Percentiles rank a stretch among this genome's conserved stretches.
Conservation (phyloP, 2,888 invertebrate genomes). For the Lysandra coridon region DNA sequence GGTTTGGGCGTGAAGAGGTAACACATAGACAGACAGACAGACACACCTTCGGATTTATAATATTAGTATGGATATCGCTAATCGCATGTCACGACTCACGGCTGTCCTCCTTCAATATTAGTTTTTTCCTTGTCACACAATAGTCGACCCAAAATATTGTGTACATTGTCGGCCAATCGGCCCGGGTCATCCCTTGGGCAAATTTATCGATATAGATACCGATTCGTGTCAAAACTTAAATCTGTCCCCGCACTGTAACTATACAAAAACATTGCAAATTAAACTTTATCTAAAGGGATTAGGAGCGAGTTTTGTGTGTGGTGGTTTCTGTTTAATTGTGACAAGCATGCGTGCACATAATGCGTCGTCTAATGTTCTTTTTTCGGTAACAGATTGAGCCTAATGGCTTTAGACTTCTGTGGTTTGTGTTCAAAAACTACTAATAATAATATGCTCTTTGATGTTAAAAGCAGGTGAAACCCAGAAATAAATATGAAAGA, state of each 20-base stretch:
- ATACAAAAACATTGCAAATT: conserved; percentile 25
- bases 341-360: conserved; percentile 43
- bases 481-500: conserved; percentile 22
- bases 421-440: conserved; percentile 34
- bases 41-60: not conserved
- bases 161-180: conserved; percentile 40
- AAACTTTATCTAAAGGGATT: not conserved
- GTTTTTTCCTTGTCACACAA: conserved; percentile 6
- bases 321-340: conserved; percentile 42
- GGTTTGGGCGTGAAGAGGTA: not conserved
- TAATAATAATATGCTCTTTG: conserved; percentile 27
- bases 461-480: conserved; percentile 8
- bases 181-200: conserved; percentile 40
- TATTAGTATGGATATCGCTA: not conserved
- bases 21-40: too few relatives aligned
- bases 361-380: conserved; percentile 42
- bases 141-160: conserved; percentile 25
- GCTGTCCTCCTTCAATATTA: conserved; percentile 23
- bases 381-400: conserved; percentile 39
- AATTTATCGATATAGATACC: conserved; percentile 41
- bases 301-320: conserved; percentile 23
- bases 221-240: conserved; percentile 38
- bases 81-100: not conserved
- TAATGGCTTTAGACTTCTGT: conserved; percentile 43
- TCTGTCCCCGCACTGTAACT: conserved; percentile 33